Evolutionary conservation across 2,113 vertebrate species (phyloP).

Genomic region (Paedocypris sp.): DNA sequence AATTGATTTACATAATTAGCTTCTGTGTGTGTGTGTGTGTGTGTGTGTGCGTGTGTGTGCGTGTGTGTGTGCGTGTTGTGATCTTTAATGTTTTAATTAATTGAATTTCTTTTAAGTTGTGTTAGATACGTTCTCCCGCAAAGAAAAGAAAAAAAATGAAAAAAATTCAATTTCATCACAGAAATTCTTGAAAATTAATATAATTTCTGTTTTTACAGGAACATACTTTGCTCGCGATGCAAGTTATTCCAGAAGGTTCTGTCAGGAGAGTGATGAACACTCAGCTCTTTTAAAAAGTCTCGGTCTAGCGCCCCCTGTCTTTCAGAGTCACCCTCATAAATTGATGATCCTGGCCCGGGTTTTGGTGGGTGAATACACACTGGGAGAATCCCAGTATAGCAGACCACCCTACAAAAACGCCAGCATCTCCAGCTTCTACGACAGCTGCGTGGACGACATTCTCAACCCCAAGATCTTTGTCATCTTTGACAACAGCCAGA

Average conservation of each 20-base stretch:
- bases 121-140: too few species aligned
- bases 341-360: conserved; percentile 93
- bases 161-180: background rate
- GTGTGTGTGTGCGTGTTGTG: too few species aligned
- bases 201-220: conserved; percentile 55
- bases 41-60: too few species aligned
- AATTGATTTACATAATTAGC: too few species aligned
- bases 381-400: conserved; percentile 76
- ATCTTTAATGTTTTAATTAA: too few species aligned
- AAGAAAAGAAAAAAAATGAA: too few species aligned
- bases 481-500: conserved; percentile 93
- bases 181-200: background rate
- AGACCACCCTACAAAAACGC: conserved; percentile 88
- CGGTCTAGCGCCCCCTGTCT: conserved; percentile 53
- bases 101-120: too few species aligned
- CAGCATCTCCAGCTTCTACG: conserved; percentile 85
- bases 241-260: conserved; percentile 88
- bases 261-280: conserved; percentile 80
- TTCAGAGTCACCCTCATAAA: conserved; percentile 64
- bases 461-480: conserved; percentile 92
- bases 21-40: too few species aligned
- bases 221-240: conserved; percentile 92
- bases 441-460: conserved; percentile 91
- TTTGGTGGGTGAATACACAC: conserved; percentile 81
- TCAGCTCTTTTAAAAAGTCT: conserved; percentile 68